These are phyloP conservation scores for Sialia sialis DNA, from an alignment of 2,113 vertebrate genomes.

Conservation along the genomic window DNA sequence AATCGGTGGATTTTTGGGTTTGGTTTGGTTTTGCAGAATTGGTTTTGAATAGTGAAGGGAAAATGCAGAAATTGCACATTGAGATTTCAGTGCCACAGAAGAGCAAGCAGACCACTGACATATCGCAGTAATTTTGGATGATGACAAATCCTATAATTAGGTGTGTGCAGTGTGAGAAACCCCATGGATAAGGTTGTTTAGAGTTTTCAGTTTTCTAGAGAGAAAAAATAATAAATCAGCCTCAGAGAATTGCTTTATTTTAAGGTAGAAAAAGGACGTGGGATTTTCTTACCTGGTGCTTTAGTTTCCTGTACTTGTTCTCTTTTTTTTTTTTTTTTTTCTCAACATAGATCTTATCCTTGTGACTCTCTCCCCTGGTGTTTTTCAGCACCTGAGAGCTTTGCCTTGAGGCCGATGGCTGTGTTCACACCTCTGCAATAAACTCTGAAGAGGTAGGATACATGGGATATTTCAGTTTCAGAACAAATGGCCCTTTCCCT, in stretches of 20 bases:
- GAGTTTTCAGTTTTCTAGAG: background rate
- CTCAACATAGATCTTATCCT: background rate
- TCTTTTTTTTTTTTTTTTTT: accelerated
- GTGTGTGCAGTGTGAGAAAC: background rate
- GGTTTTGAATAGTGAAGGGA: background rate
- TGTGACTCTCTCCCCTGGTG: background rate
- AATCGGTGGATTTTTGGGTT: background rate
- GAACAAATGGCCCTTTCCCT: background rate
- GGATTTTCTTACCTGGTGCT: background rate
- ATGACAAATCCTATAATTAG: background rate
- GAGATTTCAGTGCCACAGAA: background rate
- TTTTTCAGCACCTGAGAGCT: background rate
- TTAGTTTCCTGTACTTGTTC: background rate
- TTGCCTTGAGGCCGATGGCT: background rate
- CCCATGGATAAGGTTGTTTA: background rate
- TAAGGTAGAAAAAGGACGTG: background rate
- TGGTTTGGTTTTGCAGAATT: background rate
- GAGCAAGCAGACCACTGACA: background rate
- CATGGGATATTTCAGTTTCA: background rate
- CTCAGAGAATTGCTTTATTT: background rate
- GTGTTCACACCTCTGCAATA: background rate
- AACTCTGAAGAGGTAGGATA: background rate
- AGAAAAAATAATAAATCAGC: background rate
- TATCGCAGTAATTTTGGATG: background rate
- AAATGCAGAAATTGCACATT: background rate